These are phyloP conservation scores for Chydorus sphaericus DNA, from an alignment of 2,888 invertebrate species.

Conservation along the genomic window DNA sequence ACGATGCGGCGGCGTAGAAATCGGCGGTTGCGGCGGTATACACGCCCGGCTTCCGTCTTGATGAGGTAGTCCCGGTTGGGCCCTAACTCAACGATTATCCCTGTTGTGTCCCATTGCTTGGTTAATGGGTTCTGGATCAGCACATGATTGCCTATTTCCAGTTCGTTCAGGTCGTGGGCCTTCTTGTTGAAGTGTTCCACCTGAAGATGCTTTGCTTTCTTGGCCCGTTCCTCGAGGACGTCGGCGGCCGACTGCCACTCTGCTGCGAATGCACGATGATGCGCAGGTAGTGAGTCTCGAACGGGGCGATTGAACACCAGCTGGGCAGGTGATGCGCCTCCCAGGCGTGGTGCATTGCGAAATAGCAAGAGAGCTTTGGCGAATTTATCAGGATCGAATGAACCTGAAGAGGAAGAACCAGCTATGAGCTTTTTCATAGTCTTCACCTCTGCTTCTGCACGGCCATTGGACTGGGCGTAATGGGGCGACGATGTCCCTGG, in stretches of 20 bases:
- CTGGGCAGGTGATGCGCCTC: constrained; percentile 8
- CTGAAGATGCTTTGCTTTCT: background rate
- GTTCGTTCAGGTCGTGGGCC: background rate
- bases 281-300: background rate
- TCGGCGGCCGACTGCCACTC: background rate
- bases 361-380: background rate
- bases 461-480: constrained; percentile 9
- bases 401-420: background rate
- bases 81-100: too few species aligned
- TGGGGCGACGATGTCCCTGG: background rate
- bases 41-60: background rate
- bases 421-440: constrained; percentile 1
- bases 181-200: background rate
- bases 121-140: constrained; percentile 3
- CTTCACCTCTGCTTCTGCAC: constrained; percentile 6
- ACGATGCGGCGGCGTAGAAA: too few species aligned
- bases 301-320: background rate
- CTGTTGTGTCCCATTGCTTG: too few species aligned
- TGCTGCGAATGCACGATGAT: background rate
- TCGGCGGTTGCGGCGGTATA: background rate
- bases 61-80: background rate
- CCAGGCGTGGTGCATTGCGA: background rate
- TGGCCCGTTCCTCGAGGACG: background rate
- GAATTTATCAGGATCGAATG: background rate
- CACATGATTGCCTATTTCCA: background rate